These are phyloP conservation scores for Melanotaenia boesemani DNA, from an alignment of 2,797 vertebrate species.

Conservation along the genomic window DNA sequence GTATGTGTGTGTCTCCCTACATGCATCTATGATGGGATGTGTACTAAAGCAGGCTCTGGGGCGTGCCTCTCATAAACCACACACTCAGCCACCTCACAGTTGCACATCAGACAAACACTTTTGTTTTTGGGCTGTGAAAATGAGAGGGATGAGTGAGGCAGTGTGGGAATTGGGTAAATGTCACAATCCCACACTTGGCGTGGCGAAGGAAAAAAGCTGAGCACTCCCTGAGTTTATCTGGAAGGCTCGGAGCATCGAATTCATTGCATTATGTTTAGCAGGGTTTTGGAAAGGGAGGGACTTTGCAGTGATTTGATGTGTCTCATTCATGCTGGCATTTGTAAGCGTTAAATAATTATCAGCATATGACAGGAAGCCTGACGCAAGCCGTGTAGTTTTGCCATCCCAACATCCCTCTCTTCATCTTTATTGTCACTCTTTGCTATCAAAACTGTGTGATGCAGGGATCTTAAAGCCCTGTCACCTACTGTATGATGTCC, in stretches of 20 bases:
- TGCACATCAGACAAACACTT: slow-evolving; percentile 78
- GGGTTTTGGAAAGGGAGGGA: slow-evolving; percentile 47
- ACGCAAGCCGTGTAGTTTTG: background rate
- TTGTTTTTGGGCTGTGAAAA: slow-evolving; percentile 81
- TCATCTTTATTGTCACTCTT: background rate
- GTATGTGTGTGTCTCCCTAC: slow-evolving; percentile 40
- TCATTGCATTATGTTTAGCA: slow-evolving; percentile 44
- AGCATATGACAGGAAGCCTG: background rate
- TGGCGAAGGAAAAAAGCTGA: slow-evolving; percentile 61
- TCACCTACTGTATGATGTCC: slow-evolving; percentile 20
- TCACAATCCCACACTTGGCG: slow-evolving; percentile 83
- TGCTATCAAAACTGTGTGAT: background rate
- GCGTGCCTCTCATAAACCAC: slow-evolving; percentile 75
- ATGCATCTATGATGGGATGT: slow-evolving; percentile 47
- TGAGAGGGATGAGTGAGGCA: slow-evolving; percentile 74
- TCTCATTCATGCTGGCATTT: slow-evolving; percentile 3
- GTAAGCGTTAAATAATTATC: slow-evolving; percentile 9
- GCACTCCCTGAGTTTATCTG: slow-evolving; percentile 68
- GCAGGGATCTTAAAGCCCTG: background rate
- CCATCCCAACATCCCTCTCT: background rate
- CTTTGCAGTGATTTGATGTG: background rate
- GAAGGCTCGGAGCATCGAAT: slow-evolving; percentile 40
- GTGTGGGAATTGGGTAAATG: slow-evolving; percentile 85
- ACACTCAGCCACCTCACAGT: slow-evolving; percentile 62
- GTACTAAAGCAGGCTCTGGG: slow-evolving; percentile 56